Percentiles rank a stretch among this genome's conserved stretches.
Evolutionary conservation across 2,113 vertebrate species (phyloP).

Genomic region (Vombatus ursinus): DNA sequence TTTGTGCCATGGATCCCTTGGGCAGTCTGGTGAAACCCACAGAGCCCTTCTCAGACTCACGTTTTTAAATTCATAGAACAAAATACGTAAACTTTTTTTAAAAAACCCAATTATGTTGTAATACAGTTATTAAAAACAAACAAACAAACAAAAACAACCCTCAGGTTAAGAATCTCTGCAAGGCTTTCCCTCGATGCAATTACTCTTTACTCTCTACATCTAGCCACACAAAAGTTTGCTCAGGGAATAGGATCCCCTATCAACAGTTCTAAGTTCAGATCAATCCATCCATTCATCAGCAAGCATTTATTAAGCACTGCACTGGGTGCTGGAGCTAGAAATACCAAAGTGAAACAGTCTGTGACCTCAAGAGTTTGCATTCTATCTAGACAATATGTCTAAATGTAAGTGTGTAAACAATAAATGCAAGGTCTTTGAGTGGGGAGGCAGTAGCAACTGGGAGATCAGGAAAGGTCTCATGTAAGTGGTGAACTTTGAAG

Average conservation of each 20-base stretch:
- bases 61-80: background rate
- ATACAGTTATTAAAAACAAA: background rate
- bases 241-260: background rate
- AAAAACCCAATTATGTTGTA: background rate
- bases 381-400: background rate
- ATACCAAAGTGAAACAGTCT: background rate
- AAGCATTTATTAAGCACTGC: background rate
- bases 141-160: background rate
- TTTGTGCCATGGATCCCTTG: background rate
- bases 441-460: background rate
- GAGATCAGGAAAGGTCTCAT: background rate
- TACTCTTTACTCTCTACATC: background rate
- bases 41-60: background rate
- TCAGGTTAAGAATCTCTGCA: background rate
- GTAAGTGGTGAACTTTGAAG: background rate
- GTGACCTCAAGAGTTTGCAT: background rate
- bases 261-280: background rate
- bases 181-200: background rate
- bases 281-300: background rate
- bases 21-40: background rate
- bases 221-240: background rate
- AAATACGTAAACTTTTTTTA: background rate
- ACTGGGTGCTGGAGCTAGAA: background rate
- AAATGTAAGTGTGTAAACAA: background rate
- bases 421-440: background rate